phyloP scores from a whole-genome alignment of 2,113 vertebrate species.

The Mungos mungo region DNA sequence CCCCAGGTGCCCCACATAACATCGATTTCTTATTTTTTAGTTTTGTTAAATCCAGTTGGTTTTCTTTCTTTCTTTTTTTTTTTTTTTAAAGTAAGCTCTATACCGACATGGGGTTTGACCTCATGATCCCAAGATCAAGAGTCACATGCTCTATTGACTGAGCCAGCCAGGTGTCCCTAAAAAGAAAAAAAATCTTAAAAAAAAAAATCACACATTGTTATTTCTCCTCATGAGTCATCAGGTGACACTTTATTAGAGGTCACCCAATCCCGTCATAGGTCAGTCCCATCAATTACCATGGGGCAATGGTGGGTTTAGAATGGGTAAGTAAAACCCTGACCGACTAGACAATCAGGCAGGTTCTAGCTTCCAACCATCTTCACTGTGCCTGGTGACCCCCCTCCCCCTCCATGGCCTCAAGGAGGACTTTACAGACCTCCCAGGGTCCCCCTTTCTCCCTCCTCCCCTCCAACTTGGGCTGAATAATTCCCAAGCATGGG shows the following conservation, averaged over 20 bases:
- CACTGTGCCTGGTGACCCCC: background rate
- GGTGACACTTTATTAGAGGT: constrained; percentile 42
- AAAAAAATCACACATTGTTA: background rate
- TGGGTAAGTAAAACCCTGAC: background rate
- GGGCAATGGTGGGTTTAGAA: background rate
- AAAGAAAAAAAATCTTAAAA: too few relatives aligned
- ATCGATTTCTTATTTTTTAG: too few relatives aligned
- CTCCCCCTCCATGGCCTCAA: background rate
- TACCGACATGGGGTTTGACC: too few relatives aligned
- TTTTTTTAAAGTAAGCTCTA: too few relatives aligned
- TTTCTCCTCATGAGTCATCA: background rate
- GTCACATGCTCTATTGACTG: too few relatives aligned
- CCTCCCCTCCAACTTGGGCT: background rate
- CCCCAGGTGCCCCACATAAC: too few relatives aligned
- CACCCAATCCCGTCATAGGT: background rate
- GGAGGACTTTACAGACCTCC: background rate
- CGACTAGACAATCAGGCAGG: background rate
- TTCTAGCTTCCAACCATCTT: background rate
- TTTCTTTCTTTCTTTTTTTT: too few relatives aligned
- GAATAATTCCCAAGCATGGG: constrained; percentile 5
- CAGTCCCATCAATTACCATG: constrained; percentile 25
- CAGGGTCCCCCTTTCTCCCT: background rate
- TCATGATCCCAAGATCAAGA: too few relatives aligned
- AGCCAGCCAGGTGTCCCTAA: too few relatives aligned
- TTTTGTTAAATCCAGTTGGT: too few relatives aligned